Conservation (phyloP, 2,888 invertebrate species). For the Callimorpha dominula region DNA sequence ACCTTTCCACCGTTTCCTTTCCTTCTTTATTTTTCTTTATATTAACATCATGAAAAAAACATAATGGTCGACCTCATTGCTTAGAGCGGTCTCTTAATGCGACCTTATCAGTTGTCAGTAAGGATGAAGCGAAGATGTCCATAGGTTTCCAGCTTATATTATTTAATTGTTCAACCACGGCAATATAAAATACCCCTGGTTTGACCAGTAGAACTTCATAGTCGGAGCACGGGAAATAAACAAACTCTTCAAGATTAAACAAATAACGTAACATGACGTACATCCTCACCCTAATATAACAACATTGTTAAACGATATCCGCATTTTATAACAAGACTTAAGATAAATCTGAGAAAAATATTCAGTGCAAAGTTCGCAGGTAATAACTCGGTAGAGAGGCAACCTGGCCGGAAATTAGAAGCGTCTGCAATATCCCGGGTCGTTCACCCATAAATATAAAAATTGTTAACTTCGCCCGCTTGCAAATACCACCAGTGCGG, state of each 20-base stretch:
- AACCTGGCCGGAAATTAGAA: conserved; percentile 71
- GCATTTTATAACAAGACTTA: conserved; percentile 50
- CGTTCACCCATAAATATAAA: conserved; percentile 67
- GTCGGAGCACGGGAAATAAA: background rate
- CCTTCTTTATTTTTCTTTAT: no score
- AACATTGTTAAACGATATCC: conserved; percentile 49
- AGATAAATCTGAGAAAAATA: conserved; percentile 56
- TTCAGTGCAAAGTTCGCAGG: conserved; percentile 64
- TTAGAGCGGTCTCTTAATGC: no score
- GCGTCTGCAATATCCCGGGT: conserved; percentile 70
- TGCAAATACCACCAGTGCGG: conserved; percentile 37
- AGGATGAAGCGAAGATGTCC: background rate
- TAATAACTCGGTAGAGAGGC: conserved; percentile 62
- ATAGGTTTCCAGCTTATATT: background rate
- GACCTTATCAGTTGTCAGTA: background rate
- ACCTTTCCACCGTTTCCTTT: no score
- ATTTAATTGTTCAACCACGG: background rate
- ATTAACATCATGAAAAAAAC: no score
- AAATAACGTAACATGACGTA: background rate
- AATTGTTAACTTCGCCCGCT: conserved; percentile 60
- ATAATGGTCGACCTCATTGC: no score
- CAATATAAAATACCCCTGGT: no score
- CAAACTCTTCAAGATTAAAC: background rate
- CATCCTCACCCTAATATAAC: conserved; percentile 20
- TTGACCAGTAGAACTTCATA: no score